These are phyloP conservation scores for Salvelinus sp. DNA, from an alignment of 2,113 vertebrate genomes.

Conservation along the genomic window DNA sequence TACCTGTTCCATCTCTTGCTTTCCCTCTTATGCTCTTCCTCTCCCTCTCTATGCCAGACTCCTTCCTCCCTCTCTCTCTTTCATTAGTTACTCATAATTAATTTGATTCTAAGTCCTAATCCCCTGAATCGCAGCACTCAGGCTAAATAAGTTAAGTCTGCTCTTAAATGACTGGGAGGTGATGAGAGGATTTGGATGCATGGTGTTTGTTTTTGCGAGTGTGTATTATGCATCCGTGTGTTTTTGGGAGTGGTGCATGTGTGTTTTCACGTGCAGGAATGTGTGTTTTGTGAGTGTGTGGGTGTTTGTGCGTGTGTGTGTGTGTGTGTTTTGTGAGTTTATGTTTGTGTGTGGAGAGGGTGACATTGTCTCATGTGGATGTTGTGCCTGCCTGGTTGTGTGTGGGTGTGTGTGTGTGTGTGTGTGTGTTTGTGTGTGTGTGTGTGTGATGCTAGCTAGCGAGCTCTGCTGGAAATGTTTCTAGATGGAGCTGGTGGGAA, in stretches of 20 bases:
- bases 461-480: constrained; percentile 17
- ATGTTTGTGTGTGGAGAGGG: constrained; percentile 1
- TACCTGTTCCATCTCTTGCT: constrained; percentile 33
- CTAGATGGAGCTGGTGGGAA: constrained; percentile 18
- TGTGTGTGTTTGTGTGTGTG: background rate
- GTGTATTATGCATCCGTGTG: constrained; percentile 1
- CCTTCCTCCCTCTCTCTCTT: background rate
- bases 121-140: constrained; percentile 9
- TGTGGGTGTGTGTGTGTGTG: background rate
- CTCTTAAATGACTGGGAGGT: constrained; percentile 17
- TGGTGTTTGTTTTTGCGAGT: background rate
- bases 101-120: constrained; percentile 7
- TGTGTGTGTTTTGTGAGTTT: background rate
- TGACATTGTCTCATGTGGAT: background rate
- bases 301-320: background rate
- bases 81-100: background rate
- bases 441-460: background rate
- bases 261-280: background rate
- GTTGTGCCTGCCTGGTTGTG: background rate
- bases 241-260: background rate
- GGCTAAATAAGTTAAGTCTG: constrained; percentile 38
- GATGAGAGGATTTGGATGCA: background rate
- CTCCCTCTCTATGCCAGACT: background rate
- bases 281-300: background rate
- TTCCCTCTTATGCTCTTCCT: background rate